Base-by-base conservation (phyloP, 1,140 invertebrate genomes). In the Lepeophtheirus salmonis region DNA sequence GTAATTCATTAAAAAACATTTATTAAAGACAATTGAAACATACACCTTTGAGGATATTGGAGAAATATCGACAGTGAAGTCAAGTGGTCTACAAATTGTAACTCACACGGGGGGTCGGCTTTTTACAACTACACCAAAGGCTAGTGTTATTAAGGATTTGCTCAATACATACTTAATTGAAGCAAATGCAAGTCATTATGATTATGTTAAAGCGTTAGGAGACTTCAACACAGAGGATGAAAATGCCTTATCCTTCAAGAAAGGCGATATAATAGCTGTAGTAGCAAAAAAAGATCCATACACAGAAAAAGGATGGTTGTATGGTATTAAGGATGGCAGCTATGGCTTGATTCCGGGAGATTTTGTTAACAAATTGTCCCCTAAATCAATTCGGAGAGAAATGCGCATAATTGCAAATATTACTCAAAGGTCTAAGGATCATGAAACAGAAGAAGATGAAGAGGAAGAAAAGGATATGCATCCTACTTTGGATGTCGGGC, bases 221-320 rank as follows among this genome's bases (percentile, higher is more conserved):
- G 76, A 79, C 63, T 78, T 78, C 66, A 64, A 72, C 12, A 77
- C 75, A 0, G 62, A 70, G 24, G 77, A 79, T 63, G 70, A 74
- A 3, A 75, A 74, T 16, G 65, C 78, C 17, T 69, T 80, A 12
- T 74, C 71, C 65, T 80, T 79, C 68, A 70, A 68, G 56, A 69
- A 73, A 60, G 77, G 76, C 2, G 77, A 79, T 63, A 72, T 79
- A 56, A 78, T 80, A 62, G 74, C 76, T 57, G 68, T 79, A 13
- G 72, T 75, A 30, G 75, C 73, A 62, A 70, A 71, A 24, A 71
- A 76, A 25, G 72, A 75, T 62, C 64, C 71, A 23, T 73, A 75
- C 58, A 61, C 75, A 1, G 73, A 75, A 60, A 74, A 57, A 78
- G 77, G 77, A 17, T 79, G 78, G 78, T 63, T 79, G 50, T 78